Base-by-base conservation (phyloP, 2,113 vertebrate genomes). In the Mustela lutreola region DNA sequence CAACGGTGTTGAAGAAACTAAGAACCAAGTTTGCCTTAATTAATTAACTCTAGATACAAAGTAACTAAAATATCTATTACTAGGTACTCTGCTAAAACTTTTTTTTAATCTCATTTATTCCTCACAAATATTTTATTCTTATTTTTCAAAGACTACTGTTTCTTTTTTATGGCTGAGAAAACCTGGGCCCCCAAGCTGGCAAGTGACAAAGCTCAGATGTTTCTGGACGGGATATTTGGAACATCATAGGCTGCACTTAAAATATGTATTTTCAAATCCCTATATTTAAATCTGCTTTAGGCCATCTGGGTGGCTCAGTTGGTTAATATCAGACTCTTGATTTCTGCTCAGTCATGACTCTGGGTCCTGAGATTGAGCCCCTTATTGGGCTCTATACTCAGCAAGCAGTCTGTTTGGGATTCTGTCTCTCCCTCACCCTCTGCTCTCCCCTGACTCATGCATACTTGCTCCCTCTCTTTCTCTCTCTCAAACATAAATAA, bases 91-190 rank as follows among this genome's bases (percentile, higher is more conserved):
- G 5, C 21, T 70, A n/a, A 7, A 36, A 60, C 21, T 79, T 92
- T 89, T 78, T n/a, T 48, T 48, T 18, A 39, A 56, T 65, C 45
- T 79, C 15, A 48, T 39, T 79, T 92, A 67, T 88, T 81, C 28
- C 33, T 91, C n/a, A 76, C n/a, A 75, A 91, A 45, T 63, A 76
- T 31, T 63, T 89, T 78, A 79, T 53, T 96, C 22, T 26, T 8
- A 58, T 92, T 96, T 92, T 67, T 19, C 45, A 97, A 92, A 71
- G 73, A 18, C 24, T 42, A 18, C 58, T 82, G 22, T 88, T 93
- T 96, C 31, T 9, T 60, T 65, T 90, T 91, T 42, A 70, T 70
- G 28, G 2, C 2, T 58, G 21, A 91, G 60, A 75, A 53, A 85
- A 82, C 24, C 82, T 48, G 89, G 12, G 9, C 60, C 2, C 1